Conservation (phyloP, 2,797 vertebrate genomes). For the Labroides dimidiatus region DNA sequence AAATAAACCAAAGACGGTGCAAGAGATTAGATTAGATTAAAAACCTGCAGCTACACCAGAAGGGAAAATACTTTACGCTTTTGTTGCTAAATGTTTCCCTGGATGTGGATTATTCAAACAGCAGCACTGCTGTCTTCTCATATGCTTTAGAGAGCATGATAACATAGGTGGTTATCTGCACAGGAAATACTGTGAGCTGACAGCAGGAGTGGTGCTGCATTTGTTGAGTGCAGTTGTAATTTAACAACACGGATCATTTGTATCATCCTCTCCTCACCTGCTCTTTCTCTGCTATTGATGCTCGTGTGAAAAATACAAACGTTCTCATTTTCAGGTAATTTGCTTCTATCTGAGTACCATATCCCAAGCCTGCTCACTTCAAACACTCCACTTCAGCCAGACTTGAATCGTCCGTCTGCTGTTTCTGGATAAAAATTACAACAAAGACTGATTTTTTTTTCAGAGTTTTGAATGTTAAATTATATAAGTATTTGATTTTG, state of each 20-base stretch:
- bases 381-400: neutral
- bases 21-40: neutral
- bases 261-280: neutral
- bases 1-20: neutral
- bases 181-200: neutral
- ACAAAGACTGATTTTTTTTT: neutral
- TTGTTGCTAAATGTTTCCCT: slow-evolving; percentile 3
- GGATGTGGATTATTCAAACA: neutral
- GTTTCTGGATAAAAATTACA: neutral
- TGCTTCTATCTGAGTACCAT: neutral
- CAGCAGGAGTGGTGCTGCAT: neutral
- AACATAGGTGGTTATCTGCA: neutral
- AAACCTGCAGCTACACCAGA: neutral
- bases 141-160: neutral
- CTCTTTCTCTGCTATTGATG: neutral
- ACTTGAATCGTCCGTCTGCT: neutral
- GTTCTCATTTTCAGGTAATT: neutral
- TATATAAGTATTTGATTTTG: neutral
- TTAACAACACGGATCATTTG: neutral
- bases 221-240: neutral
- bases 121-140: neutral
- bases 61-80: too few species aligned
- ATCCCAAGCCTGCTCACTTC: neutral
- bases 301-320: neutral
- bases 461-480: neutral